phyloP scores from a whole-genome alignment of 2,113 vertebrate species.

The Pluvianellus socialis region DNA sequence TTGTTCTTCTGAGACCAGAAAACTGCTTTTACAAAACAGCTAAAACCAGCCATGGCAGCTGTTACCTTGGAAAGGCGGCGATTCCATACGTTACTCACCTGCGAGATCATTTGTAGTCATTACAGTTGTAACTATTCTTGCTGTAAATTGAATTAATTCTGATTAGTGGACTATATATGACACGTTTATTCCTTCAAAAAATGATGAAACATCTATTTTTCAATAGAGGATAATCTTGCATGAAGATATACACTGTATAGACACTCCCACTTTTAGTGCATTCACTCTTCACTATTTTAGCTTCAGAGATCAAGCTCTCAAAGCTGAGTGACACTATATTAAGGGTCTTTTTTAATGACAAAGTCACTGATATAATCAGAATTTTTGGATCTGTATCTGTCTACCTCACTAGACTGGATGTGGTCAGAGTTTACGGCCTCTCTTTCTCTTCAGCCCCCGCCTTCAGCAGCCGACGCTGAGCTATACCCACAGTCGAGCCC shows the following conservation, averaged over 20 bases:
- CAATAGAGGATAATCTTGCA: neutral
- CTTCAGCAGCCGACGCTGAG: neutral
- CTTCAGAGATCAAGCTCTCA: neutral
- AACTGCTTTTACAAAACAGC: neutral
- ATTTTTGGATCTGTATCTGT: neutral
- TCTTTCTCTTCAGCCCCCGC: neutral
- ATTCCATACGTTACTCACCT: constrained; percentile 74
- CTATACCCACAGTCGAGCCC: neutral
- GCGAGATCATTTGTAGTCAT: constrained; percentile 86
- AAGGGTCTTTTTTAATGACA: neutral
- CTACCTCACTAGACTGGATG: neutral
- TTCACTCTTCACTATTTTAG: neutral
- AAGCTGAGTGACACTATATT: neutral
- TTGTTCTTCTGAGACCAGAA: neutral
- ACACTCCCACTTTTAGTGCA: neutral
- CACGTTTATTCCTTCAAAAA: neutral
- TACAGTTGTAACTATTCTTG: constrained; percentile 89
- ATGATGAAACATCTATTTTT: neutral
- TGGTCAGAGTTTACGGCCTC: neutral
- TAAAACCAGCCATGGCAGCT: neutral
- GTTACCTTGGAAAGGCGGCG: neutral
- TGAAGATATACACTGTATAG: neutral
- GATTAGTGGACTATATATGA: neutral
- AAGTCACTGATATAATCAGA: neutral
- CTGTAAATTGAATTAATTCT: constrained; percentile 74